Evolutionary conservation across 1,140 invertebrate genomes (phyloP).

Genomic region (Drosophila paulistorum): DNA sequence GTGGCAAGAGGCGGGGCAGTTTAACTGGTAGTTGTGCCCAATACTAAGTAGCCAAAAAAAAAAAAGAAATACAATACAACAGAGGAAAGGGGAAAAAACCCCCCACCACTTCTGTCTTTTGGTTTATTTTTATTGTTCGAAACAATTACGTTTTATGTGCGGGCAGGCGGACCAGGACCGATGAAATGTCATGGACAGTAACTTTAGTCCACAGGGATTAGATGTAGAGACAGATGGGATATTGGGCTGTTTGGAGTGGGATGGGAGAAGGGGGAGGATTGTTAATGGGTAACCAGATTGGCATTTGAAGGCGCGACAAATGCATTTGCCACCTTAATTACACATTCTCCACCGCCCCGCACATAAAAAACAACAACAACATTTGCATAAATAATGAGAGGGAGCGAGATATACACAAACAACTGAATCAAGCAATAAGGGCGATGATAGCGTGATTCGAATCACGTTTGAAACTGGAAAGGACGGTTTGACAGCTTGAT

Average conservation of each 20-base stretch:
- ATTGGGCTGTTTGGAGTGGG: too few species aligned
- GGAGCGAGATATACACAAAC: too few species aligned
- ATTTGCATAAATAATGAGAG: conserved; percentile 54
- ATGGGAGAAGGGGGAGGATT: neutral
- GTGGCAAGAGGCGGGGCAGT: conserved; percentile 1
- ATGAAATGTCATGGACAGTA: conserved; percentile 40
- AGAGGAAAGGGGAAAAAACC: too few species aligned
- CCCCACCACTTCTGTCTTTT: neutral
- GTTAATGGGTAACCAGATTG: neutral
- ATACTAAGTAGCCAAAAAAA: conserved; percentile 60
- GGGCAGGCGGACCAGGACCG: conserved; percentile 14
- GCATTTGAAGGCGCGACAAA: conserved; percentile 23
- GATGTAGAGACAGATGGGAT: neutral
- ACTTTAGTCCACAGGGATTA: conserved; percentile 31
- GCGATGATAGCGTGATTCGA: conserved; percentile 20
- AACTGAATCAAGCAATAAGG: neutral
- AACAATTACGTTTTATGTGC: conserved; percentile 72
- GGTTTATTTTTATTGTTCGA: conserved; percentile 50
- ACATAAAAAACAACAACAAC: neutral
- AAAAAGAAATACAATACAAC: neutral
- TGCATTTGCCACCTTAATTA: conserved; percentile 55
- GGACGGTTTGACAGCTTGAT: neutral
- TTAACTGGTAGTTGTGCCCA: conserved; percentile 16
- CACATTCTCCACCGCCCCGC: conserved; percentile 15
- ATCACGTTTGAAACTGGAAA: neutral